Percentiles rank a stretch among this genome's conserved stretches.
Evolutionary conservation across 2,113 vertebrate genomes (phyloP).

Genomic region (Eudyptes chrysolophus): DNA sequence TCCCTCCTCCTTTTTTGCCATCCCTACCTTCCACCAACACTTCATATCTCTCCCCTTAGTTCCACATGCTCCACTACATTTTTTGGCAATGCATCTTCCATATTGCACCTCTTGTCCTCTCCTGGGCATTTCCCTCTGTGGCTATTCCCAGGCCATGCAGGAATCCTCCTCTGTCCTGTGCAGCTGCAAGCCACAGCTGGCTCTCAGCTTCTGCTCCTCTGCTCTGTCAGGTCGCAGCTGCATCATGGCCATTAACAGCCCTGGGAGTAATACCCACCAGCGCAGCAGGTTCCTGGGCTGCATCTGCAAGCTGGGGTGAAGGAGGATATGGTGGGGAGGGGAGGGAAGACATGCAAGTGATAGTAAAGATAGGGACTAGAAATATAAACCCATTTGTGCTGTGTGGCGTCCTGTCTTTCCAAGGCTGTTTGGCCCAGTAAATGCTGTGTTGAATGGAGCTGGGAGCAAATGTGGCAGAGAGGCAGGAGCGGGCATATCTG

Average conservation of each 20-base stretch:
- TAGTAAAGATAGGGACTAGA: neutral
- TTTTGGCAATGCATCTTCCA: neutral
- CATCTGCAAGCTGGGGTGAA: neutral
- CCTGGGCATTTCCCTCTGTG: neutral
- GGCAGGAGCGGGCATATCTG: neutral
- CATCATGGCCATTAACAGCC: neutral
- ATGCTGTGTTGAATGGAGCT: neutral
- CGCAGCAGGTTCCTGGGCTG: neutral
- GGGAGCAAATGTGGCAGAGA: neutral
- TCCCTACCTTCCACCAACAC: neutral
- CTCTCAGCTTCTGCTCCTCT: neutral
- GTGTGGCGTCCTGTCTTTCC: neutral
- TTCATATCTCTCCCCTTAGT: neutral
- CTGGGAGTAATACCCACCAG: neutral
- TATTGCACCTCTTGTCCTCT: neutral
- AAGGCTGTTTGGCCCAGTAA: neutral
- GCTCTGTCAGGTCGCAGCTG: neutral
- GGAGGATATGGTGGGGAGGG: neutral
- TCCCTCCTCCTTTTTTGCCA: neutral
- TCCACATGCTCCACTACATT: neutral
- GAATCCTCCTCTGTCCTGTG: accelerated
- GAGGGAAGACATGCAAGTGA: neutral
- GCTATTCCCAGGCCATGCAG: neutral
- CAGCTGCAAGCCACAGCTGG: neutral
- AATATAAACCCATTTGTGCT: neutral